These are phyloP conservation scores for Cyanoderma ruficeps DNA, from an alignment of 2,113 vertebrate species.

Conservation along the genomic window DNA sequence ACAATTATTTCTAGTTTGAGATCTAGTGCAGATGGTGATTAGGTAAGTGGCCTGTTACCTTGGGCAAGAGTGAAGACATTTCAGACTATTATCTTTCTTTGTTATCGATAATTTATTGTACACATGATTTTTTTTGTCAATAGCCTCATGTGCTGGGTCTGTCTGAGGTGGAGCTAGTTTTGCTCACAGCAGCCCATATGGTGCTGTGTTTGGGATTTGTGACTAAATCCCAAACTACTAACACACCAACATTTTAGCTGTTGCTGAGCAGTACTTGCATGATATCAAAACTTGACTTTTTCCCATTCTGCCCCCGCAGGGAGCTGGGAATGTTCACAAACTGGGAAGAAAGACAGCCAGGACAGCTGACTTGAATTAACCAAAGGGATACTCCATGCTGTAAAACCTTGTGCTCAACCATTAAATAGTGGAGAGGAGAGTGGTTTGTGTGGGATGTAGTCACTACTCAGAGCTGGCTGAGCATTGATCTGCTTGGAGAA, in stretches of 20 bases:
- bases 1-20: not conserved
- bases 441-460: not conserved
- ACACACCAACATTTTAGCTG: not conserved
- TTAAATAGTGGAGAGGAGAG: not conserved
- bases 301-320: accelerated
- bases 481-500: not conserved
- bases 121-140: not conserved
- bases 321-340: not conserved
- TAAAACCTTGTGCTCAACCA: not conserved
- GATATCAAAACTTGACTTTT: not conserved
- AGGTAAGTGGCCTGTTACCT: not conserved
- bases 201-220: not conserved
- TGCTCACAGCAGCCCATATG: not conserved
- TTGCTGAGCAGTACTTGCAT: not conserved
- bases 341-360: not conserved
- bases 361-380: not conserved
- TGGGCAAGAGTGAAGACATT: not conserved
- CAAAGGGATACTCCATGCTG: not conserved
- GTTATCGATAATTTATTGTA: not conserved
- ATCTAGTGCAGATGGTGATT: not conserved
- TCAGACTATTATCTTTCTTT: not conserved
- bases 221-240: not conserved
- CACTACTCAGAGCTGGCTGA: not conserved
- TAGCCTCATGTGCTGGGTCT: not conserved
- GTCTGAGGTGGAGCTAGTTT: not conserved